Evolutionary conservation across 2,113 vertebrate genomes (phyloP).

Genomic region (Sialia sialis): DNA sequence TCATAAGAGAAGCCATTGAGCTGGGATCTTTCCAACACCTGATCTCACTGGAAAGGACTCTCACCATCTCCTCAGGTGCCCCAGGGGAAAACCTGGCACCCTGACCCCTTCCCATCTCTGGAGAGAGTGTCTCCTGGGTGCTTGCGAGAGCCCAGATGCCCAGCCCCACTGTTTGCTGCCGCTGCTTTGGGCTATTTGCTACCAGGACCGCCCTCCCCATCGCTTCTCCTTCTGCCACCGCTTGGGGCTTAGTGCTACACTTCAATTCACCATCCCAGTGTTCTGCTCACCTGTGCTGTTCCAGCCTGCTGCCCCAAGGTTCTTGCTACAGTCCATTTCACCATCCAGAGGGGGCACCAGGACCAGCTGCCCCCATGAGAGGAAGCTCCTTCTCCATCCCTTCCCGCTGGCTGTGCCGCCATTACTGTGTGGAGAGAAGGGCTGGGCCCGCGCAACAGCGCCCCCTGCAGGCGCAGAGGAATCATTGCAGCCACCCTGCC

Average conservation of each 20-base stretch:
- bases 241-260: too few relatives aligned
- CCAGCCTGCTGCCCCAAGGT: neutral
- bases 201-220: too few relatives aligned
- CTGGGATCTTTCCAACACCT: neutral
- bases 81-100: too few relatives aligned
- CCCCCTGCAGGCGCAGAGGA: neutral
- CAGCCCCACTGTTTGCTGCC: neutral
- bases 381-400: neutral
- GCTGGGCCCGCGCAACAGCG: neutral
- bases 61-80: neutral
- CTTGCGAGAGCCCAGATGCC: neutral
- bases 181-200: neutral
- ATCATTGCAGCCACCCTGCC: neutral
- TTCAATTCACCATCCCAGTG: neutral
- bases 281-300: fast-evolving
- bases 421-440: neutral
- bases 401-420: fast-evolving
- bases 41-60: too few relatives aligned
- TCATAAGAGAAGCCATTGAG: neutral
- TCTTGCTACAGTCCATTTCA: neutral
- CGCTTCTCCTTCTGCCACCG: neutral
- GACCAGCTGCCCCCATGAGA: fast-evolving
- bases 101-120: too few relatives aligned
- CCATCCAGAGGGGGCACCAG: neutral
- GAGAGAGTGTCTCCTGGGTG: fast-evolving